Evolutionary conservation across 1,140 invertebrate genomes (phyloP).

Genomic region (Papilio polytes): DNA sequence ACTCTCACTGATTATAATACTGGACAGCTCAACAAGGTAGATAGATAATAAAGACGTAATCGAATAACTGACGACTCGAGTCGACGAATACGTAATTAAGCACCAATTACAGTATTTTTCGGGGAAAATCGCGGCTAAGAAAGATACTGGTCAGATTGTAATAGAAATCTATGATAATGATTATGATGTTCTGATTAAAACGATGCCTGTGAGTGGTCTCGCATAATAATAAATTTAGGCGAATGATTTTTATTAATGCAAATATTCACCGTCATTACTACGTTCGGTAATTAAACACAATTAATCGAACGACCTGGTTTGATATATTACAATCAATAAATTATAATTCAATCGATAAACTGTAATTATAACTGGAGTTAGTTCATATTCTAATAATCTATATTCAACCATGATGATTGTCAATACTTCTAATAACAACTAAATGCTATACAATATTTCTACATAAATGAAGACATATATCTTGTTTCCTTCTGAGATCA

Average conservation of each 20-base stretch:
- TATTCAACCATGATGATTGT: not conserved
- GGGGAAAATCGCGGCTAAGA: no score
- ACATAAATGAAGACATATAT: no score
- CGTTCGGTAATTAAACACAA: slow-evolving; percentile 25
- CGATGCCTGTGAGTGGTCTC: not conserved
- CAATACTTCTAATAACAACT: not conserved
- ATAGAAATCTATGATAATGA: no score
- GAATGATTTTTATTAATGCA: not conserved
- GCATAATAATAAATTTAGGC: not conserved
- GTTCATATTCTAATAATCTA: not conserved
- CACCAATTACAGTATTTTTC: no score
- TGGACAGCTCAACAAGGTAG: no score
- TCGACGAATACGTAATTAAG: no score
- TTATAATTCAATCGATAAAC: not conserved
- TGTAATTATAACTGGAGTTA: not conserved
- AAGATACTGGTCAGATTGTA: no score
- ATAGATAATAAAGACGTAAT: no score
- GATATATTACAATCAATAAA: not conserved
- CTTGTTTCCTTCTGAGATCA: no score
- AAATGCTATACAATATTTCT: not conserved
- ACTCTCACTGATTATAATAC: no score
- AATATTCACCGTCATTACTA: not conserved
- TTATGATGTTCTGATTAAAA: no score
- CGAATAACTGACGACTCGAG: no score
- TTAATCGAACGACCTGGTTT: slow-evolving; percentile 20